Evolutionary conservation across 1,140 invertebrate species (phyloP), one percentile per base, ranked within the genome.

Genomic region (Metaphire vulgaris): DNA sequence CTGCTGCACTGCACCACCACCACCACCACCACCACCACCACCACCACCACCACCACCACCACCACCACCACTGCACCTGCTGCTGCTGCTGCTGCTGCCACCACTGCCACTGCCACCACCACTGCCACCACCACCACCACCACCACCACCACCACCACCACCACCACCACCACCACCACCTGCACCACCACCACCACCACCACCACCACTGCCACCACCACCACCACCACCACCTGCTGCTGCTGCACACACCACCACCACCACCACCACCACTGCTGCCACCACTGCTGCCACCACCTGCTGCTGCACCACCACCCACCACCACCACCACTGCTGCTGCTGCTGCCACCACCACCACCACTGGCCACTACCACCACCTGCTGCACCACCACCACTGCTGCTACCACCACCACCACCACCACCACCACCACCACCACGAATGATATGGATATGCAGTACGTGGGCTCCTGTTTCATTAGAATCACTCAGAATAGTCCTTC

Each of bases 131-230:
- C 21, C 41, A 21, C 21, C 6, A 56, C 21, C 41, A 56, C 21
- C 41, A 56, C 6, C 41, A 56, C 6, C 41, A 56, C 6, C 41
- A 56, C 41, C 41, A 56, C 41, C 41, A 56, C 41, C 41, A 56
- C 41, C 41, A 56, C 41, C 41, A 56, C 41, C 41, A 56, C 41
- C 41, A 56, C 41, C 41, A 56, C 41, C 41, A 56, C 41, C 41
- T 12, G 6, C 41, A 56, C 41, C 41, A 56, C 41, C 41, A 56
- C 41, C 41, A 56, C 41, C 41, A 56, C 41, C 41, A 56, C 41
- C 41, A 56, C 41, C 41, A 56, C 41, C 41, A 56, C 41, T 21
- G 21, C 41, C 41, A 56, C 41, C 41, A 56, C 41, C 41, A 56
- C 41, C 41, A 56, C 41, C 41, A 56, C 41, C 41, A 56, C 41